A percentile compares a stretch with the other conserved stretches of the same genome.
phyloP scores from a whole-genome alignment of 1,140 invertebrate species.

The Neoseiulus cucumeris region DNA sequence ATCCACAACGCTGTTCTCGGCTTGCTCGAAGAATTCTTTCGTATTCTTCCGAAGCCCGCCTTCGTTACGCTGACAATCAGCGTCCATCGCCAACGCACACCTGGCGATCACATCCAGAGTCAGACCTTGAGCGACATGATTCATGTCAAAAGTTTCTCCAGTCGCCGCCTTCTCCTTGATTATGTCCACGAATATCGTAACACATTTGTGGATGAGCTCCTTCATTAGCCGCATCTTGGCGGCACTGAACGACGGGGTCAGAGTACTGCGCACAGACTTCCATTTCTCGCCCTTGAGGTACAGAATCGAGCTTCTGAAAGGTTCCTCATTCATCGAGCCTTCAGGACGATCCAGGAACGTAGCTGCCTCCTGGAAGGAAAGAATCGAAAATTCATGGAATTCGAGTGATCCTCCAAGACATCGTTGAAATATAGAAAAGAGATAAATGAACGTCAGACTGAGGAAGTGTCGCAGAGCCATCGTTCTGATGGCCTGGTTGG shows the following conservation, averaged over 20 bases:
- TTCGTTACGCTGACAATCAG: constrained; percentile 30
- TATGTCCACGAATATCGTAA: constrained; percentile 22
- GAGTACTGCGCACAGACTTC: constrained; percentile 31
- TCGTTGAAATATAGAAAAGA: no score
- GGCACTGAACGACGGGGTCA: constrained; percentile 34
- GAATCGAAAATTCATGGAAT: not conserved
- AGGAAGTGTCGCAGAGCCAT: not conserved
- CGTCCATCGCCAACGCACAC: constrained; percentile 31
- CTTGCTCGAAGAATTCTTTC: constrained; percentile 25
- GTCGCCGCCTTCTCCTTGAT: constrained; percentile 17
- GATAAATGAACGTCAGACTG: no score
- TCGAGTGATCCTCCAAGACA: no score
- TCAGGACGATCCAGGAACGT: constrained; percentile 24
- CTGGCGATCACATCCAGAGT: constrained; percentile 33
- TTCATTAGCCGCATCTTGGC: constrained; percentile 31
- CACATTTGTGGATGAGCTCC: constrained; percentile 24
- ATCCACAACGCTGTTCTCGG: constrained; percentile 22
- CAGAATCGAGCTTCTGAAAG: constrained; percentile 23
- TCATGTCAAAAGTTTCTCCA: constrained; percentile 22
- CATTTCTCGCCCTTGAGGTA: constrained; percentile 27
- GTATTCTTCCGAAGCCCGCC: constrained; percentile 25
- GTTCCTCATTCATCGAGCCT: constrained; percentile 22
- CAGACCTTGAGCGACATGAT: constrained; percentile 29
- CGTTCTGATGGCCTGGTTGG: not conserved
- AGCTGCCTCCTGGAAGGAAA: constrained; percentile 22